A percentile compares a stretch with the other conserved stretches of the same genome.
phyloP scores from a whole-genome alignment of 2,888 invertebrate species.

The Acrobasis suavella region DNA sequence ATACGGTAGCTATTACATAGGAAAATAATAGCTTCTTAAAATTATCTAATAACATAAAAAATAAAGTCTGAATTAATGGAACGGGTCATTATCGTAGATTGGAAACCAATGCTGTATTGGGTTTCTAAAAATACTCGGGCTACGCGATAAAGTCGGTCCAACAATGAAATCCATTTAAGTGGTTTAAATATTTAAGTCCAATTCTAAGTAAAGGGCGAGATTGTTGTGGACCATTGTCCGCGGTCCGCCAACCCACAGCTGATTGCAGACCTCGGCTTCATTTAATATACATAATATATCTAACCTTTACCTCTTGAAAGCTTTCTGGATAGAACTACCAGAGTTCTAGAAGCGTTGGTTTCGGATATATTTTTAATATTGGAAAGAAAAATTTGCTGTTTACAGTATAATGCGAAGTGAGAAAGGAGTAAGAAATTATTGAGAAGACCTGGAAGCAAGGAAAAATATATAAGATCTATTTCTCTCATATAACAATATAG shows the following conservation, averaged over 20 bases:
- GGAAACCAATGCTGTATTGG: conserved; percentile 28
- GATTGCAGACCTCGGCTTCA: conserved; percentile 75
- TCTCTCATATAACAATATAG: too few species aligned
- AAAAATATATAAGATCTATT: too few species aligned
- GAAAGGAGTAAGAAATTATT: too few species aligned
- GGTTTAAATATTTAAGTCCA: conserved; percentile 80
- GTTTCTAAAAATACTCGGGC: conserved; percentile 46
- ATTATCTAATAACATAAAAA: conserved; percentile 25
- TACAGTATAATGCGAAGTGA: too few species aligned
- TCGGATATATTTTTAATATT: not conserved
- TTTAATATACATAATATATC: conserved; percentile 67
- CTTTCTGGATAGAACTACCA: conserved; percentile 39
- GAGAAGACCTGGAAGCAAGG: too few species aligned
- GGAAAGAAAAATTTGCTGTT: not conserved
- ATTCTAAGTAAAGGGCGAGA: conserved; percentile 78
- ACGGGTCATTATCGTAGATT: conserved; percentile 46
- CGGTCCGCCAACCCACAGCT: conserved; percentile 68
- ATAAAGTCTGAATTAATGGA: conserved; percentile 29
- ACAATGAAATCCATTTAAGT: conserved; percentile 80
- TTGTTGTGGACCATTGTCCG: conserved; percentile 79
- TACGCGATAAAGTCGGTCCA: conserved; percentile 56
- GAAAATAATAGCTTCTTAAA: too few species aligned
- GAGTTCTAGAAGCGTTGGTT: not conserved
- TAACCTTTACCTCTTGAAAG: conserved; percentile 50
- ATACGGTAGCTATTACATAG: too few species aligned